Conservation (phyloP, 2,888 invertebrate species). For the Pasiphila rectangulata region DNA sequence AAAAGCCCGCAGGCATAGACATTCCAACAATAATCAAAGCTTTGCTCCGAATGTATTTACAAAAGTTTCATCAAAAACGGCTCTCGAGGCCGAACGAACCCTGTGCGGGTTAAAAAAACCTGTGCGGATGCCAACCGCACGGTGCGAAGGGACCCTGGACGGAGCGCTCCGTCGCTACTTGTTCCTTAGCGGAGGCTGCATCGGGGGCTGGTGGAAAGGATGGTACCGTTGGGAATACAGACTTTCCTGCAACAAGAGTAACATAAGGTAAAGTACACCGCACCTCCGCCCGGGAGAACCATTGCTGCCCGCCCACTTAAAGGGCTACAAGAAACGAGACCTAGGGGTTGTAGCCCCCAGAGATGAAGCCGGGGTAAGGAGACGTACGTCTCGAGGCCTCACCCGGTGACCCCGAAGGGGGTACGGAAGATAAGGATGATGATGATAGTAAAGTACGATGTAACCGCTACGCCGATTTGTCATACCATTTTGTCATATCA, state of each 20-base stretch:
- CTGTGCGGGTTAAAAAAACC: slow-evolving; percentile 38
- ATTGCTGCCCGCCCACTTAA: too few relatives aligned
- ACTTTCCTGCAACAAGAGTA: slow-evolving; percentile 57
- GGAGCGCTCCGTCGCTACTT: slow-evolving; percentile 44
- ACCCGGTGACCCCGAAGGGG: too few relatives aligned
- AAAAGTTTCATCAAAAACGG: slow-evolving; percentile 55
- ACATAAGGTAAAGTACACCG: too few relatives aligned
- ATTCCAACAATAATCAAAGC: slow-evolving; percentile 26
- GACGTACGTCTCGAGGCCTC: too few relatives aligned
- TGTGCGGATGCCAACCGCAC: slow-evolving; percentile 55
- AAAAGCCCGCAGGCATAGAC: slow-evolving; percentile 8
- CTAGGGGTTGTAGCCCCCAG: too few relatives aligned
- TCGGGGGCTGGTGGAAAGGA: slow-evolving; percentile 71
- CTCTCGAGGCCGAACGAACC: slow-evolving; percentile 40
- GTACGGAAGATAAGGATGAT: too few relatives aligned
- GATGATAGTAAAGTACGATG: too few relatives aligned
- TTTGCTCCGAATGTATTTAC: slow-evolving; percentile 32
- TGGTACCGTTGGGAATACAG: slow-evolving; percentile 67
- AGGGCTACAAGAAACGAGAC: too few relatives aligned
- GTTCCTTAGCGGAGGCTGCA: slow-evolving; percentile 60
- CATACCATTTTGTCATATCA: too few relatives aligned
- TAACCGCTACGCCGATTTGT: too few relatives aligned
- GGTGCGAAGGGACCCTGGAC: slow-evolving; percentile 51
- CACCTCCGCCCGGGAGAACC: too few relatives aligned
- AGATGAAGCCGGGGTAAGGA: too few relatives aligned